These are phyloP conservation scores for Cenopis cana DNA, from an alignment of 2,888 invertebrate species.

Conservation along the genomic window DNA sequence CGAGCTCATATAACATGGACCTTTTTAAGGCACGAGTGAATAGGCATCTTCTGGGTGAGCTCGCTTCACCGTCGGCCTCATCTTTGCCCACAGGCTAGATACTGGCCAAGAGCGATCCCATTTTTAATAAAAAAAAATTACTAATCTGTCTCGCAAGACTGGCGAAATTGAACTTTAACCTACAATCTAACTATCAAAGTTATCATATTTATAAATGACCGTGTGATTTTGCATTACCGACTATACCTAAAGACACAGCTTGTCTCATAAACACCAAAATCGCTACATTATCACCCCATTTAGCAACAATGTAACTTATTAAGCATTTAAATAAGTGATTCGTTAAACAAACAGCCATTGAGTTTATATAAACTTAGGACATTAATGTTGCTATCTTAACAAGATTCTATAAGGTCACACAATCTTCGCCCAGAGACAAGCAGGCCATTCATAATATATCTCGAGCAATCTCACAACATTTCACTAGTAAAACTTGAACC, in stretches of 20 bases:
- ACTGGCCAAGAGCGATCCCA: no score
- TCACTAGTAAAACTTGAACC: neutral
- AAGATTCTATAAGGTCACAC: slow-evolving; percentile 2
- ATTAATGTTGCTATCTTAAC: slow-evolving; percentile 32
- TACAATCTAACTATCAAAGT: neutral
- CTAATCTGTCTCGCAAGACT: no score
- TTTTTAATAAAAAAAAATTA: no score
- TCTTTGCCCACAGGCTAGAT: no score
- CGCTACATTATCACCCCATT: slow-evolving; percentile 2
- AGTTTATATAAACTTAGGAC: slow-evolving; percentile 15
- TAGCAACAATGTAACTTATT: slow-evolving; percentile 24
- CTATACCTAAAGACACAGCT: neutral
- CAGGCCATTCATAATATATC: neutral
- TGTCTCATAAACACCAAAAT: neutral
- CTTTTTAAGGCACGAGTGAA: no score
- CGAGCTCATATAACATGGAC: no score
- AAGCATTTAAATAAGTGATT: slow-evolving; percentile 20
- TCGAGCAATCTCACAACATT: neutral
- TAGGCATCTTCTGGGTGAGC: no score
- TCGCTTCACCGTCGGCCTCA: no score
- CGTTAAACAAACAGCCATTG: slow-evolving; percentile 17
- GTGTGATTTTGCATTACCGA: neutral
- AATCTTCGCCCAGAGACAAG: slow-evolving; percentile 8
- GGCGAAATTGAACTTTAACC: no score
- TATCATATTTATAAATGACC: neutral